Percentiles rank a stretch among this genome's conserved stretches.
These are phyloP conservation scores for Ichneumoninae sp. DNA, from an alignment of 2,888 invertebrate genomes.

Conservation along the genomic window DNA sequence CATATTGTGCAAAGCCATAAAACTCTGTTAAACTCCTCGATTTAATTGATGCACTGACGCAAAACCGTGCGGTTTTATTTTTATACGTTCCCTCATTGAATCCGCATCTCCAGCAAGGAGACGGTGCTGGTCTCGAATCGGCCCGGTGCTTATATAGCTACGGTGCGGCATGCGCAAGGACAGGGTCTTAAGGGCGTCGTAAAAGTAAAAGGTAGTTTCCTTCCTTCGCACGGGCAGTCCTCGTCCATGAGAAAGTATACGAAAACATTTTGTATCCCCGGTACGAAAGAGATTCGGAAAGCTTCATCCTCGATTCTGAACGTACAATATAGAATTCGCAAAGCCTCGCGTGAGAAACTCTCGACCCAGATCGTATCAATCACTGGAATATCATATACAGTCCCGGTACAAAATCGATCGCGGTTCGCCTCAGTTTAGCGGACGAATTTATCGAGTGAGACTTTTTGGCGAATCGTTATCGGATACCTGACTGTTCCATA, in stretches of 20 bases:
- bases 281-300: background rate
- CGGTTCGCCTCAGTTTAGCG: conserved; percentile 30
- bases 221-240: too few relatives aligned
- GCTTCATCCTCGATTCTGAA: background rate
- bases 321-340: background rate
- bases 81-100: background rate
- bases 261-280: background rate
- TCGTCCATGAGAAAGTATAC: background rate
- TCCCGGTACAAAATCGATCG: conserved; percentile 3
- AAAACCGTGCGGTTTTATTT: background rate
- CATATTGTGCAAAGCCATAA: background rate
- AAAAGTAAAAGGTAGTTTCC: too few relatives aligned
- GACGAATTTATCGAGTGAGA: conserved; percentile 28
- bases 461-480: conserved; percentile 32
- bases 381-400: background rate
- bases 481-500: conserved; percentile 25
- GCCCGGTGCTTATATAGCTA: too few relatives aligned
- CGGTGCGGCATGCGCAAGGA: too few relatives aligned
- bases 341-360: background rate
- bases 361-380: background rate
- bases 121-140: too few relatives aligned
- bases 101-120: background rate
- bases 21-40: background rate
- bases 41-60: background rate
- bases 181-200: too few relatives aligned